Percentiles rank a stretch among this genome's conserved stretches.
phyloP scores from a whole-genome alignment of 1,140 invertebrate genomes.

The Pseudomyrmex cubaensis region DNA sequence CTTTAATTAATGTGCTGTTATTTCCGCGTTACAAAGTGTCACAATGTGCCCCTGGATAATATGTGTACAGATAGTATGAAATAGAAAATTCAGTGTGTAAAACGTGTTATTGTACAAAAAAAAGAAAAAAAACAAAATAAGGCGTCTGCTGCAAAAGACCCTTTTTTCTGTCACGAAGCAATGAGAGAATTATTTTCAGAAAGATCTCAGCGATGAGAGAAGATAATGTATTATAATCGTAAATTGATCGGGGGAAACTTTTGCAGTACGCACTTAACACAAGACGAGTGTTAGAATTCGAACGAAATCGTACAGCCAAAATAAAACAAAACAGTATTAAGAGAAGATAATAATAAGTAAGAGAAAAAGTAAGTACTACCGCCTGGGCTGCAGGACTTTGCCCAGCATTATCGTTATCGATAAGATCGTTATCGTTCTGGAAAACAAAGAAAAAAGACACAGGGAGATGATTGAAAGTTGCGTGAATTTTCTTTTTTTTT shows the following conservation, averaged over 20 bases:
- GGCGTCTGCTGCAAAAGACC: conserved; percentile 45
- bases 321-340: conserved; percentile 58
- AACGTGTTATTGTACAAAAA: conserved; percentile 56
- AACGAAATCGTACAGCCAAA: conserved; percentile 60
- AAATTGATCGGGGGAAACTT: conserved; percentile 23
- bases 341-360: conserved; percentile 77
- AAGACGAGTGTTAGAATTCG: conserved; percentile 39
- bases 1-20: neutral
- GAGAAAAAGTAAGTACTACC: conserved; percentile 85
- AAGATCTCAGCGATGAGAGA: neutral
- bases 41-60: conserved; percentile 59
- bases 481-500: conserved; percentile 63
- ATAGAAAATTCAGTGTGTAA: conserved; percentile 25
- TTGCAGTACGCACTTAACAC: conserved; percentile 44
- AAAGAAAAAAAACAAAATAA: neutral
- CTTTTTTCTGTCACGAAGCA: neutral
- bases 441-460: conserved; percentile 84
- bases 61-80: neutral
- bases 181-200: neutral
- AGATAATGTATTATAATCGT: too few relatives aligned
- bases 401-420: conserved; percentile 85
- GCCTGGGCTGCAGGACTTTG: conserved; percentile 85
- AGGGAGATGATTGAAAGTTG: conserved; percentile 83
- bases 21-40: neutral
- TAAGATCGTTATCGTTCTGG: conserved; percentile 85